These are phyloP conservation scores for Byasa hedistus DNA, from an alignment of 2,888 invertebrate species.

Conservation along the genomic window DNA sequence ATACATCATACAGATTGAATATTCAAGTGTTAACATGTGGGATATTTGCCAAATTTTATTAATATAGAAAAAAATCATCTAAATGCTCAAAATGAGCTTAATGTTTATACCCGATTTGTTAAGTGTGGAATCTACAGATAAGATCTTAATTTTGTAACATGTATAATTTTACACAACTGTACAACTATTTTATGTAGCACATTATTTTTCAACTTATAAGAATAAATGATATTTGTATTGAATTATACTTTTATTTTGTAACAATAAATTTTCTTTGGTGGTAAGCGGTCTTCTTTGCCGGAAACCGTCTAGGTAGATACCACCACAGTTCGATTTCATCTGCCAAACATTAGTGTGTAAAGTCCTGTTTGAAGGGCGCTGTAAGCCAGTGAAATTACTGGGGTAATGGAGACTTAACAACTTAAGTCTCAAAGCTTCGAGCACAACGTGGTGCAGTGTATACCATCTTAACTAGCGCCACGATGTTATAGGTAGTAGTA, in stretches of 20 bases:
- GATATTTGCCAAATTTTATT: conserved; percentile 20
- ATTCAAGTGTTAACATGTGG: not conserved
- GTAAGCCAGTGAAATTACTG: too few species aligned
- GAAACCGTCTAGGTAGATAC: too few species aligned
- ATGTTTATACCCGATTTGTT: not conserved
- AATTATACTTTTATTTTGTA: conserved; percentile 11
- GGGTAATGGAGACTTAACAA: too few species aligned
- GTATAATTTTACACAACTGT: not conserved
- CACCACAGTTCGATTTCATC: not conserved
- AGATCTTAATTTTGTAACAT: not conserved
- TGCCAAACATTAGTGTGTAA: not conserved
- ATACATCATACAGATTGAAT: not conserved
- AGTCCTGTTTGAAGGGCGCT: not conserved
- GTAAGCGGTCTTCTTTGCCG: too few species aligned
- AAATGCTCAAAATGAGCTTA: conserved; percentile 24
- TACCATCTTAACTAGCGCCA: too few species aligned
- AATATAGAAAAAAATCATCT: not conserved
- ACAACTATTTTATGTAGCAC: not conserved
- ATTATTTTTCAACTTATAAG: conserved; percentile 10
- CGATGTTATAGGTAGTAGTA: too few species aligned
- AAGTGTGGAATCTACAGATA: too few species aligned
- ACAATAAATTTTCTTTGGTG: too few species aligned
- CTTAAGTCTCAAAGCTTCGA: too few species aligned
- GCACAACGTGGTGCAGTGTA: too few species aligned
- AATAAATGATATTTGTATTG: conserved; percentile 25